These are phyloP conservation scores for Sebastes elongatus DNA, from an alignment of 2,797 vertebrate species.

Conservation along the genomic window DNA sequence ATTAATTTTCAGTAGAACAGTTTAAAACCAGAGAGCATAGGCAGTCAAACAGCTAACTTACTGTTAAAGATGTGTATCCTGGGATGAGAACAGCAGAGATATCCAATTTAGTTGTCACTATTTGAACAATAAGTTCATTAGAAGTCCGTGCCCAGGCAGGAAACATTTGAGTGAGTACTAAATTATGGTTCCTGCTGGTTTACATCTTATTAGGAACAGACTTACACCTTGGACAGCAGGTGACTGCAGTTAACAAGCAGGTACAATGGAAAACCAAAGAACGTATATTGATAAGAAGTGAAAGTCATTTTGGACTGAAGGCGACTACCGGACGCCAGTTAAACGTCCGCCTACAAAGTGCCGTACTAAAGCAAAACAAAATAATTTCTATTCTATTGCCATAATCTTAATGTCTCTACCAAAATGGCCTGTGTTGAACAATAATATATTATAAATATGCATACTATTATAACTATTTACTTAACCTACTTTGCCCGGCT, in stretches of 20 bases:
- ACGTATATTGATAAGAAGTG: too few species aligned
- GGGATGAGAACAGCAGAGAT: background rate
- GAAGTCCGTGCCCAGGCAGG: slow-evolving; percentile 1
- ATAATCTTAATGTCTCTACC: too few species aligned
- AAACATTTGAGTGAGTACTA: slow-evolving; percentile 11
- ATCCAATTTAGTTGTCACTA: background rate
- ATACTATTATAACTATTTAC: too few species aligned
- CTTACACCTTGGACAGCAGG: slow-evolving; percentile 15
- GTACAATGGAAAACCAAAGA: background rate
- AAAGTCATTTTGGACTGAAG: too few species aligned
- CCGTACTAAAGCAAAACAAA: too few species aligned
- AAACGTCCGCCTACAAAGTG: too few species aligned
- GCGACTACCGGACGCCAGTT: too few species aligned
- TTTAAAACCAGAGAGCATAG: background rate
- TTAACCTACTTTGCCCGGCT: too few species aligned
- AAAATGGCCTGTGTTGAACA: too few species aligned
- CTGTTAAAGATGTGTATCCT: background rate
- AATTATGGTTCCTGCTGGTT: slow-evolving; percentile 18
- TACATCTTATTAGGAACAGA: slow-evolving; percentile 16
- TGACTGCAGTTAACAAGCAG: slow-evolving; percentile 7
- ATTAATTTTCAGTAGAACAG: background rate
- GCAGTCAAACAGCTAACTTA: background rate
- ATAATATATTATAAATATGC: too few species aligned
- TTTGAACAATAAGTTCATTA: slow-evolving; percentile 29
- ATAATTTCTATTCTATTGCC: too few species aligned